A percentile compares a stretch with the other conserved stretches of the same genome.
Evolutionary conservation across 2,113 vertebrate genomes (phyloP).

Genomic region (Setophaga petechia): DNA sequence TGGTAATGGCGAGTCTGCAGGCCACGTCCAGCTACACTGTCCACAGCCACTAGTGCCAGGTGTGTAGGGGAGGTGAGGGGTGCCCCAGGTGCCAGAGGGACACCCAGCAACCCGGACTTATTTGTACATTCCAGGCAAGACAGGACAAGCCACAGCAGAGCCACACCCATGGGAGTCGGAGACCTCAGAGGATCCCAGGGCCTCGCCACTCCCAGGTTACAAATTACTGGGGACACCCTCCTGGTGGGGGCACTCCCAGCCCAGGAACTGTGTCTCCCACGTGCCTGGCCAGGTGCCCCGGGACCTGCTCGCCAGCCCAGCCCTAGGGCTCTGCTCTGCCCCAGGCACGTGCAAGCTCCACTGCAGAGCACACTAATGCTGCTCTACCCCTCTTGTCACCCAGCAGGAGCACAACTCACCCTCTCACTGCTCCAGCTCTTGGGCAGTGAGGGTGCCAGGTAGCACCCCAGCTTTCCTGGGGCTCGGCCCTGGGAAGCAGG

Average conservation of each 20-base stretch:
- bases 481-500: not conserved
- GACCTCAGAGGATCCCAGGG: conserved; percentile 41
- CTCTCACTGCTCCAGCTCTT: not conserved
- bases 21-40: not conserved
- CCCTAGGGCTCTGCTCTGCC: not conserved
- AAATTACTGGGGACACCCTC: not conserved
- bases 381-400: not conserved
- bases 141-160: not conserved
- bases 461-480: not conserved
- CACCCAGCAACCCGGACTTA: not conserved
- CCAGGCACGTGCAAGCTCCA: not conserved
- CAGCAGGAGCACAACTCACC: not conserved
- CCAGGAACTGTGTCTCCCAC: not conserved
- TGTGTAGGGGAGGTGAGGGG: not conserved
- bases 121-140: conserved; percentile 11
- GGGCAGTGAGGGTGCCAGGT: not conserved
- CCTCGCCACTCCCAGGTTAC: not conserved
- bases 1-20: not conserved
- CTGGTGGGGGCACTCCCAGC: not conserved
- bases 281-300: not conserved
- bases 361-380: accelerated
- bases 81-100: not conserved
- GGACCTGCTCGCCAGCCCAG: not conserved
- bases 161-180: conserved; percentile 32
- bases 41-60: accelerated